Percentiles rank a stretch among this genome's conserved stretches.
Conservation (phyloP, 2,888 invertebrate species). For the Patella caerulea region DNA sequence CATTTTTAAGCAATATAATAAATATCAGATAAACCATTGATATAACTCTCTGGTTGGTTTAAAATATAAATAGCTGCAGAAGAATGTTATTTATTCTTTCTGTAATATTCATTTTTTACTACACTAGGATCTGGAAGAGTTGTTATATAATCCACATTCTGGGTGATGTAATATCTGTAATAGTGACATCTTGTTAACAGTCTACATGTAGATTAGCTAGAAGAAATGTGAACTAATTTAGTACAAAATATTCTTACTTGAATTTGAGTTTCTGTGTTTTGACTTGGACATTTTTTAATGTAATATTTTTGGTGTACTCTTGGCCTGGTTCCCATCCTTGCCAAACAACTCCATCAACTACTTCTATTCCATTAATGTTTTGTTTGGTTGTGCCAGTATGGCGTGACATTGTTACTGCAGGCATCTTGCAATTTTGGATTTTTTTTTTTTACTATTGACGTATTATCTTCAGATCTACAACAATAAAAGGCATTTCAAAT, state of each 20-base stretch:
- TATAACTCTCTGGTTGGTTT: background rate
- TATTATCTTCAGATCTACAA: background rate
- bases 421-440: conserved; percentile 4
- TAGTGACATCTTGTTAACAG: background rate
- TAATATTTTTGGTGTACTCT: conserved; percentile 69
- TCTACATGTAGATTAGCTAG: background rate
- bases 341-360: conserved; percentile 61
- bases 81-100: background rate
- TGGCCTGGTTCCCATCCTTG: conserved; percentile 70
- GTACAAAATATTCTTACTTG: conserved; percentile 54
- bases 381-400: conserved; percentile 30
- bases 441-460: no score
- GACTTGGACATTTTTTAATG: conserved; percentile 68
- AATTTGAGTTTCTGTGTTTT: conserved; percentile 69
- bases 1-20: background rate
- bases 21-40: no score
- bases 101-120: background rate
- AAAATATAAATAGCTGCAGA: background rate
- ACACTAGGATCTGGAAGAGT: background rate
- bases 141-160: no score
- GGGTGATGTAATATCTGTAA: no score
- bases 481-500: background rate
- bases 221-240: background rate
- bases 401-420: conserved; percentile 23
- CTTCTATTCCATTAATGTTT: conserved; percentile 65